Percentiles rank a stretch among this genome's conserved stretches.
Evolutionary conservation across 2,888 invertebrate genomes (phyloP).

Genomic region (Cheilosia vernalis): DNA sequence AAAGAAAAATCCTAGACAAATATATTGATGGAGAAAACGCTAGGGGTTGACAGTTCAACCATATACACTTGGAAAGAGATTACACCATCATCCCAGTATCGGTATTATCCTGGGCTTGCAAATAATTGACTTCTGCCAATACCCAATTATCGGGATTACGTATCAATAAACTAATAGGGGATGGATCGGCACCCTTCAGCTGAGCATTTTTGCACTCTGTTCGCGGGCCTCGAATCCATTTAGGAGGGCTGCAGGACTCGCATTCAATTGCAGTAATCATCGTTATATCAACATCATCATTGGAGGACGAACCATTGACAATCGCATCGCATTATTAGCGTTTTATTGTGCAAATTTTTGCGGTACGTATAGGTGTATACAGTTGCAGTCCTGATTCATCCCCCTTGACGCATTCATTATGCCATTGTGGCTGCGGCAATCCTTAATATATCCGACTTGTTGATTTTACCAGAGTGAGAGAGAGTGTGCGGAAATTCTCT

Average conservation of each 20-base stretch:
- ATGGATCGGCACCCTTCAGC: conserved; percentile 55
- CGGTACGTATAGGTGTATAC: not conserved
- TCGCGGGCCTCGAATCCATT: conserved; percentile 34
- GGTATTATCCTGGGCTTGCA: conserved; percentile 67
- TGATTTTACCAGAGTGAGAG: conserved; percentile 48
- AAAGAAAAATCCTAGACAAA: conserved; percentile 65
- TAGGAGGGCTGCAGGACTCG: conserved; percentile 10
- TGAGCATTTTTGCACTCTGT: conserved; percentile 60
- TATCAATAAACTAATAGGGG: conserved; percentile 70
- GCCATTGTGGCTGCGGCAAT: conserved; percentile 1
- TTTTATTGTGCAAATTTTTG: conserved; percentile 71
- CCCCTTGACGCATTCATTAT: conserved; percentile 20
- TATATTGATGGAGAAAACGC: conserved; percentile 50
- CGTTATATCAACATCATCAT: conserved; percentile 22
- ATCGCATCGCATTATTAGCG: conserved; percentile 71
- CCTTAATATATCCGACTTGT: conserved; percentile 47
- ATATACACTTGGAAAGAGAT: conserved; percentile 30
- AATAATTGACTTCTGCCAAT: conserved; percentile 74
- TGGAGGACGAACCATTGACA: conserved; percentile 48
- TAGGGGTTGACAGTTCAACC: conserved; percentile 41
- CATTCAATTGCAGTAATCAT: conserved; percentile 65
- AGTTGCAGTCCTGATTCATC: conserved; percentile 49
- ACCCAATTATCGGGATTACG: conserved; percentile 74
- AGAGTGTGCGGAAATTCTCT: conserved; percentile 25
- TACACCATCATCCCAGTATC: conserved; percentile 38